Evolutionary conservation across 2,888 invertebrate genomes (phyloP).

Genomic region (Teleiodes luculella): DNA sequence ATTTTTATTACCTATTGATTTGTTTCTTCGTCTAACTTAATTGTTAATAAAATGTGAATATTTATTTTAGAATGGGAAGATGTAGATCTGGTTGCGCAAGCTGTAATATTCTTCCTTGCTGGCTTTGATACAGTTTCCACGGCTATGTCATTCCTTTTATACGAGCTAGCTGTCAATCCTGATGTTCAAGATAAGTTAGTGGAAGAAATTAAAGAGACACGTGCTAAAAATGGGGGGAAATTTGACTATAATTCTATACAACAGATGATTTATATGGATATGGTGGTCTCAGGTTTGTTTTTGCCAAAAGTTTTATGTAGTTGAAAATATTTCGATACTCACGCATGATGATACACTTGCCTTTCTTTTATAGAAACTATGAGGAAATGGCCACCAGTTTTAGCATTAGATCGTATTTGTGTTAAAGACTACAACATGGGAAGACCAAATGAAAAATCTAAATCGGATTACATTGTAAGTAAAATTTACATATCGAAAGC

Average conservation of each 20-base stretch:
- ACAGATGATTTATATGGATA: constrained; percentile 79
- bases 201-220: constrained; percentile 71
- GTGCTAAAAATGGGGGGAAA: constrained; percentile 48
- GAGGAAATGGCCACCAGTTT: constrained; percentile 35
- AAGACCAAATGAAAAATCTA: constrained; percentile 27
- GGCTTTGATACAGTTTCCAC: constrained; percentile 74
- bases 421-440: constrained; percentile 61
- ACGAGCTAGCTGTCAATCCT: constrained; percentile 77
- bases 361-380: no score
- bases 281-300: constrained; percentile 80
- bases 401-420: constrained; percentile 60
- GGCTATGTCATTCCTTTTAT: constrained; percentile 68
- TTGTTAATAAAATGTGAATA: no score
- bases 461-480: constrained; percentile 29
- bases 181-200: constrained; percentile 76
- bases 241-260: constrained; percentile 73
- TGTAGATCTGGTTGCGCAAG: constrained; percentile 60
- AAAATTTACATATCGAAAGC: no score
- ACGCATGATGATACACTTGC: no score
- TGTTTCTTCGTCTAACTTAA: no score
- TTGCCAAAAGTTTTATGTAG: no score
- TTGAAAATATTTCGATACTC: no score
- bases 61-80: neutral
- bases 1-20: no score
- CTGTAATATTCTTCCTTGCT: constrained; percentile 75